These are phyloP conservation scores for Crypturellus tataupa DNA, from an alignment of 2,797 vertebrate species.

Conservation along the genomic window DNA sequence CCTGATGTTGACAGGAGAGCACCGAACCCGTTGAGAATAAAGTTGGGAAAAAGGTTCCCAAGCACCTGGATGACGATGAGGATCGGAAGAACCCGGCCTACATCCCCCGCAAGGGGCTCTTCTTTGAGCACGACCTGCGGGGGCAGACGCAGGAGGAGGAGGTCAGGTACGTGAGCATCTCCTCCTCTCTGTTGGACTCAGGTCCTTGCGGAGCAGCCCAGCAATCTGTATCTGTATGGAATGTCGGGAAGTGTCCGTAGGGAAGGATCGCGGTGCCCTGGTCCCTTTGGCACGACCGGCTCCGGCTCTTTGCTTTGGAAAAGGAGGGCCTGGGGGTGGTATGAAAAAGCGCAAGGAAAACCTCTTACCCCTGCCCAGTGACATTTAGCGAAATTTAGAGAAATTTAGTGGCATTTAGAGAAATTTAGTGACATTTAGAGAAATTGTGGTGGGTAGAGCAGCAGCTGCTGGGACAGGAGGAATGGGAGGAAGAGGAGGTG, in stretches of 20 bases:
- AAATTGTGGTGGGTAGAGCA: neutral
- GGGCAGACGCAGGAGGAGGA: constrained; percentile 96
- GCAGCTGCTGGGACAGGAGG: neutral
- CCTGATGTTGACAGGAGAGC: constrained; percentile 87
- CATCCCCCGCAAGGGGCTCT: constrained; percentile 95
- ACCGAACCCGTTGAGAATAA: constrained; percentile 94
- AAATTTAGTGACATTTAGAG: neutral
- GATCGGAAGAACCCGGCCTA: constrained; percentile 97
- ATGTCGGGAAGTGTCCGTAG: neutral
- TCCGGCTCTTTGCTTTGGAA: neutral
- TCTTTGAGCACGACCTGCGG: constrained; percentile 97
- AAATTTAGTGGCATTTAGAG: neutral
- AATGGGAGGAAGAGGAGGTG: accelerated
- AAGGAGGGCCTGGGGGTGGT: neutral
- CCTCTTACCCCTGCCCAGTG: accelerated
- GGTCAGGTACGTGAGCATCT: constrained; percentile 80
- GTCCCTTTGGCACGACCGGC: neutral
- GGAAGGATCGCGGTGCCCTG: neutral
- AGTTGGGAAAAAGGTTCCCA: constrained; percentile 85
- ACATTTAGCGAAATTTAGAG: neutral
- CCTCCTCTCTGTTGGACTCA: neutral
- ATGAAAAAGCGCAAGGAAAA: neutral
- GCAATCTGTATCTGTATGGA: neutral
- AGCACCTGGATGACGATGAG: constrained; percentile 95
- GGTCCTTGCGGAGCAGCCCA: neutral